Evolutionary conservation across 2,888 invertebrate genomes (phyloP).

Genomic region (Melipona beecheii): DNA sequence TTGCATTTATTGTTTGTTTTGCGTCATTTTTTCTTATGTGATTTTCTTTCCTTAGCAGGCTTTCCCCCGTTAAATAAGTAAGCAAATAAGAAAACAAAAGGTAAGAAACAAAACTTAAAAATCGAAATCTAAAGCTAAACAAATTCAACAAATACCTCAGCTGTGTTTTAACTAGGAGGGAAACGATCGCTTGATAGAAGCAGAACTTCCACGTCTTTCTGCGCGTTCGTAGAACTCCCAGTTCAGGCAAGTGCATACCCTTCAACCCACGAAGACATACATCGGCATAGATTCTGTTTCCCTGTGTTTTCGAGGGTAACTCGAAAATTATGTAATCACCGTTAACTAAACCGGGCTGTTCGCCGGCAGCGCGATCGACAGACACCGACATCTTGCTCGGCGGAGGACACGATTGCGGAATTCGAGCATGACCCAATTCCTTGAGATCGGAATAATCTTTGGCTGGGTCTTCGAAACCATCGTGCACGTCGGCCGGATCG

Average conservation of each 20-base stretch:
- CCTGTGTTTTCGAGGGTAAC: constrained; percentile 59
- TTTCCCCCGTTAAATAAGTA: too few relatives aligned
- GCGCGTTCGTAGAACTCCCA: constrained; percentile 68
- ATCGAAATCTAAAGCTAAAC: not conserved
- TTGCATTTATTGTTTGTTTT: too few relatives aligned
- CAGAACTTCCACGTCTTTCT: constrained; percentile 81
- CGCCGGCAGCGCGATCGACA: constrained; percentile 74
- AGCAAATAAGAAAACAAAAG: not conserved
- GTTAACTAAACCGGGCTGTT: constrained; percentile 76
- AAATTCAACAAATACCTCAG: constrained; percentile 69
- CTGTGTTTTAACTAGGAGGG: constrained; percentile 79
- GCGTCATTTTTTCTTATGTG: not conserved
- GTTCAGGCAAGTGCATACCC: constrained; percentile 79
- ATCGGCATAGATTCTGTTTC: constrained; percentile 68
- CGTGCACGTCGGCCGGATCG: constrained; percentile 44
- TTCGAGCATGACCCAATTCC: constrained; percentile 78
- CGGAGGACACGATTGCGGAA: constrained; percentile 59
- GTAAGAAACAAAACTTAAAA: not conserved
- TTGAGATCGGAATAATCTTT: constrained; percentile 73
- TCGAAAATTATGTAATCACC: constrained; percentile 77
- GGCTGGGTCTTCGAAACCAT: constrained; percentile 48
- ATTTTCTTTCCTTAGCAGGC: too few relatives aligned
- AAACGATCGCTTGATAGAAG: constrained; percentile 78
- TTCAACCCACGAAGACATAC: constrained; percentile 76
- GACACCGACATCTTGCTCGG: not conserved